Conservation (phyloP, 2,888 invertebrate species). For the Luperina nickerlii region DNA sequence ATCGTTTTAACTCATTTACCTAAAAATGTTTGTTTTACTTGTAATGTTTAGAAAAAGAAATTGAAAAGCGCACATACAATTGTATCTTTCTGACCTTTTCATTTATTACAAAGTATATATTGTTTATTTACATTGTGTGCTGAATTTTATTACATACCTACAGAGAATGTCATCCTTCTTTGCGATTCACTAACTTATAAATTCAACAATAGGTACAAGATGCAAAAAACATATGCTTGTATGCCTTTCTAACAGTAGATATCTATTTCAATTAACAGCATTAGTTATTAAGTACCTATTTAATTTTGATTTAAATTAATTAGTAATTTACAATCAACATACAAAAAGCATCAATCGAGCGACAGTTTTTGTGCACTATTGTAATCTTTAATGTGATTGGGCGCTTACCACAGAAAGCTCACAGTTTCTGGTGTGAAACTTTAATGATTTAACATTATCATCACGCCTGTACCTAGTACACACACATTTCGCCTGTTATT, state of each 20-base stretch:
- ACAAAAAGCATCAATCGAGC: constrained; percentile 19
- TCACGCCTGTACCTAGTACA: no score
- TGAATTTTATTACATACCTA: not conserved
- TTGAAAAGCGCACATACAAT: not conserved
- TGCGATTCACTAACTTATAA: not conserved
- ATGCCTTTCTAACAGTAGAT: not conserved
- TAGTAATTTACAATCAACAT: not conserved
- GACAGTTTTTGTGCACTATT: constrained; percentile 42
- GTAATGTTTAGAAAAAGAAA: not conserved
- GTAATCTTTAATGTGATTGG: constrained; percentile 35
- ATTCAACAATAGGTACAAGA: not conserved
- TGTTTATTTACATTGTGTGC: not conserved
- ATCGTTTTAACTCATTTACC: not conserved
- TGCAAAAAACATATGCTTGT: not conserved
- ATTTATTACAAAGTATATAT: not conserved
- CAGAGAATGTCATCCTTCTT: not conserved
- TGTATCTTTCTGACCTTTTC: not conserved
- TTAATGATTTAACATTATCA: not conserved
- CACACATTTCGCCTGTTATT: no score
- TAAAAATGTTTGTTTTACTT: not conserved
- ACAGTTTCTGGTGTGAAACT: not conserved
- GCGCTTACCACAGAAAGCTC: constrained; percentile 7
- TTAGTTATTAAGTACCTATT: no score
- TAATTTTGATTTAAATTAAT: not conserved
- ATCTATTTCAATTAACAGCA: not conserved